Percentiles rank a stretch among this genome's conserved stretches.
These are phyloP conservation scores for Eilema sororculum DNA, from an alignment of 2,888 invertebrate genomes.

Conservation along the genomic window DNA sequence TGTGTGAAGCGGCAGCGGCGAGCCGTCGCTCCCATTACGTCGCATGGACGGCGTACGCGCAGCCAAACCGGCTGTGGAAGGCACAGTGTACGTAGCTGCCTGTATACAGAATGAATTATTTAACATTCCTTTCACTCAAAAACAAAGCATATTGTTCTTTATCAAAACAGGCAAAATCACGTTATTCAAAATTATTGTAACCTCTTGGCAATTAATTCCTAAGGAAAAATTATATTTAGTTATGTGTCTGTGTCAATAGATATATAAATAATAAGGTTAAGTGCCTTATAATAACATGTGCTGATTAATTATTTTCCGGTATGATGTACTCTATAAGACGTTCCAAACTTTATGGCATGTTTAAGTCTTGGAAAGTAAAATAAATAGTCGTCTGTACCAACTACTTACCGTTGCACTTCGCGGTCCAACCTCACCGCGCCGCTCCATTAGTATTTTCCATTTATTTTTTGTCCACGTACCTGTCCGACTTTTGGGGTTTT, in stretches of 20 bases:
- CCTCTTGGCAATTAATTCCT: background rate
- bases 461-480: conserved; percentile 87
- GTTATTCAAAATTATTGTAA: background rate
- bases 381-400: conserved; percentile 33
- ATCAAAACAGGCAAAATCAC: background rate
- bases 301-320: background rate
- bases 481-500: conserved; percentile 85
- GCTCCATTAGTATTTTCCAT: conserved; percentile 87
- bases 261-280: background rate
- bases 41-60: conserved; percentile 77
- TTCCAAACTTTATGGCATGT: background rate
- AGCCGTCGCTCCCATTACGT: conserved; percentile 86
- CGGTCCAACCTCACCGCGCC: conserved; percentile 77
- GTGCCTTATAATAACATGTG: background rate
- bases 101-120: conserved; percentile 5
- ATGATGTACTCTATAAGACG: background rate
- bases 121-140: background rate
- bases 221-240: background rate
- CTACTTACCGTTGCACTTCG: conserved; percentile 69
- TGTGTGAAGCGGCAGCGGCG: conserved; percentile 86
- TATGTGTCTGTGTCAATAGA: background rate
- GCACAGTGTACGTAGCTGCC: conserved; percentile 63
- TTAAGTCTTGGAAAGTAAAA: conserved; percentile 17
- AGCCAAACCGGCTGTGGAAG: conserved; percentile 78
- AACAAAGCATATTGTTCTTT: background rate